Percentiles rank a stretch among this genome's conserved stretches.
phyloP scores from a whole-genome alignment of 2,797 vertebrate species.

The Nyctalus aviator region DNA sequence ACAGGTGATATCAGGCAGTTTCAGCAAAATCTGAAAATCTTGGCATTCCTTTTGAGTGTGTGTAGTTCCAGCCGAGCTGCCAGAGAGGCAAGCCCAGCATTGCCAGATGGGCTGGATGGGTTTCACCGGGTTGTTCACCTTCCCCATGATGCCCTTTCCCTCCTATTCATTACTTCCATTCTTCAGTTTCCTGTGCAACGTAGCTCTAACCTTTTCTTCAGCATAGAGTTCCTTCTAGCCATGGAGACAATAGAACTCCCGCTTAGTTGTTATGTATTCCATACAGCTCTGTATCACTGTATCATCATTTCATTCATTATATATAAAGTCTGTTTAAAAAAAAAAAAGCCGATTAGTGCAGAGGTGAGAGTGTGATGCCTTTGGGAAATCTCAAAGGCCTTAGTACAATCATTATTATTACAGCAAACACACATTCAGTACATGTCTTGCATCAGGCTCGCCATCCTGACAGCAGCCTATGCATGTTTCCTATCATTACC shows the following conservation, averaged over 20 bases:
- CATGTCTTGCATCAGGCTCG: neutral
- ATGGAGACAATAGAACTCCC: neutral
- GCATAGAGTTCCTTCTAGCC: neutral
- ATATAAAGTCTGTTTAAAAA: neutral
- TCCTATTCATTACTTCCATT: neutral
- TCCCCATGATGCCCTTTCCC: neutral
- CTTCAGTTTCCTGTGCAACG: neutral
- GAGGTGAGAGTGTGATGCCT: neutral
- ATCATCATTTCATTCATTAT: neutral
- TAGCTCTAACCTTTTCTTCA: neutral
- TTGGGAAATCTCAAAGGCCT: neutral
- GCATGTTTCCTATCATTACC: neutral
- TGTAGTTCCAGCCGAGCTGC: neutral
- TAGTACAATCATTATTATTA: neutral
- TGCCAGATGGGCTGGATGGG: neutral
- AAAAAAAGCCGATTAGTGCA: neutral
- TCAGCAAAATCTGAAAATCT: neutral
- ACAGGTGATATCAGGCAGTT: neutral
- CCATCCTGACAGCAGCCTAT: neutral
- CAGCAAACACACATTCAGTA: neutral
- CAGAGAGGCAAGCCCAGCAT: neutral
- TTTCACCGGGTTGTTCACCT: neutral
- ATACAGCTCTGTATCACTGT: neutral
- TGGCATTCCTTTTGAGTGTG: neutral
- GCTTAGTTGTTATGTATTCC: neutral